Base-by-base conservation (phyloP, 2,797 vertebrate genomes). In the Argyrosomus regius region DNA sequence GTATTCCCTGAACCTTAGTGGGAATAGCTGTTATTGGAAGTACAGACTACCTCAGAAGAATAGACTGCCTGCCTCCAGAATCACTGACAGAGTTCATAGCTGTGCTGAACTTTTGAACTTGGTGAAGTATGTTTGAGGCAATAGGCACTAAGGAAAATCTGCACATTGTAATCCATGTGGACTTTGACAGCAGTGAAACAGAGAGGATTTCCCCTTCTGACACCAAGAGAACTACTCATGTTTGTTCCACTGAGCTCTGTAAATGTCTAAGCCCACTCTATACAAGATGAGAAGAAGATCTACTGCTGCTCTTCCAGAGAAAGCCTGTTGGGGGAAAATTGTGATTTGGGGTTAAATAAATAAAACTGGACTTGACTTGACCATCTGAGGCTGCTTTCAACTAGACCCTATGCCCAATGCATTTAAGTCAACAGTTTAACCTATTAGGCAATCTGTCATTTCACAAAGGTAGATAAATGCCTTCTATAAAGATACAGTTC, bases 21-120 rank as follows among this genome's bases (percentile, higher is more conserved):
- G 39, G 66, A 82, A 72, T 65, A 26, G 17, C 54, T 68, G 72
- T 83, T 64, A 64, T 20, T 80, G 68, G 43, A 65, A 62, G 39
- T 43, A 26, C 54, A 62, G 31, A 57, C 31, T 24, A 22, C 62
- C 39, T 48, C 64, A 67, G 66, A 53, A 50, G 71, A 63, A 62
- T 6, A 58, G 43, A 14, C 60, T 72, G 53, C n/a, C 64, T 62
- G 49, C 46, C 22, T 58, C 53, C 57, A 52, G 20, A 62, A 41
- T 56, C 58, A 66, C 69, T 74, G 66, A 63, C 66, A 65, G 72
- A 80, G 69, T 81, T 84, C 66, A 81, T 46, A 53, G 80, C 81
- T 78, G 68, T 6, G 59, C 46, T 85, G 78, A 87, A 85, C 85
- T 83, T 89, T 85, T 87, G 85, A 87, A 89, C 87, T 79, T 82